Percentiles rank a stretch among this genome's conserved stretches.
These are phyloP conservation scores for Stratiomys singularior DNA, from an alignment of 2,888 invertebrate species.

Conservation along the genomic window DNA sequence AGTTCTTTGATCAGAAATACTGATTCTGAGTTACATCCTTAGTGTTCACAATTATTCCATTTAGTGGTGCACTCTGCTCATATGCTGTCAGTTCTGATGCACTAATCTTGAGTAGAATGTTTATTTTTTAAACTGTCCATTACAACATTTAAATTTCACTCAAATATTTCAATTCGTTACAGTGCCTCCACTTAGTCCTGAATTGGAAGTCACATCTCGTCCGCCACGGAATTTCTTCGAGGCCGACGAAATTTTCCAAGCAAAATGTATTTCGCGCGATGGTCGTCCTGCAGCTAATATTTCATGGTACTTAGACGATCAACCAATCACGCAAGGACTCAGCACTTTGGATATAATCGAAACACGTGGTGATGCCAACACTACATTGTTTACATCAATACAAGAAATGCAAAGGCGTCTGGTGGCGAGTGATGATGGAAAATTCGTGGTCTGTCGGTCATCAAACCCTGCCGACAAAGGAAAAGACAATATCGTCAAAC, in stretches of 20 bases:
- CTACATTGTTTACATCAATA: constrained; percentile 72
- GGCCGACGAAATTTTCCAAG: constrained; percentile 72
- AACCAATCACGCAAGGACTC: constrained; percentile 70
- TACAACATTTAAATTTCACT: too few relatives aligned
- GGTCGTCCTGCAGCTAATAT: constrained; percentile 82
- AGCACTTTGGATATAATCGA: constrained; percentile 67
- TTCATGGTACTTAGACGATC: constrained; percentile 76
- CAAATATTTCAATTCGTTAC: not conserved
- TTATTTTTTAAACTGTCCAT: too few relatives aligned
- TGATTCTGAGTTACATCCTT: too few relatives aligned
- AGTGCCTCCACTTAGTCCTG: constrained; percentile 63
- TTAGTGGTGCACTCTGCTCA: too few relatives aligned
- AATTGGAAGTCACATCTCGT: constrained; percentile 58
- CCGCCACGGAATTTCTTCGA: constrained; percentile 58
- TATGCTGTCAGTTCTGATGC: too few relatives aligned
- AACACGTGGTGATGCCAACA: constrained; percentile 63
- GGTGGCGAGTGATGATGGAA: constrained; percentile 74
- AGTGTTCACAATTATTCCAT: too few relatives aligned
- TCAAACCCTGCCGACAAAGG: constrained; percentile 68
- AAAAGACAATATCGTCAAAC: constrained; percentile 56
- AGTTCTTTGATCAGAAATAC: too few relatives aligned
- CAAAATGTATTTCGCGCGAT: constrained; percentile 74
- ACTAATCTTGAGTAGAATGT: too few relatives aligned
- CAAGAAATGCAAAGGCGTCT: constrained; percentile 75
- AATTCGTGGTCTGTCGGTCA: constrained; percentile 73